Evolutionary conservation across 1,140 invertebrate species (phyloP), one percentile per base, ranked within the genome.

Genomic region (Bombus fervidus): DNA sequence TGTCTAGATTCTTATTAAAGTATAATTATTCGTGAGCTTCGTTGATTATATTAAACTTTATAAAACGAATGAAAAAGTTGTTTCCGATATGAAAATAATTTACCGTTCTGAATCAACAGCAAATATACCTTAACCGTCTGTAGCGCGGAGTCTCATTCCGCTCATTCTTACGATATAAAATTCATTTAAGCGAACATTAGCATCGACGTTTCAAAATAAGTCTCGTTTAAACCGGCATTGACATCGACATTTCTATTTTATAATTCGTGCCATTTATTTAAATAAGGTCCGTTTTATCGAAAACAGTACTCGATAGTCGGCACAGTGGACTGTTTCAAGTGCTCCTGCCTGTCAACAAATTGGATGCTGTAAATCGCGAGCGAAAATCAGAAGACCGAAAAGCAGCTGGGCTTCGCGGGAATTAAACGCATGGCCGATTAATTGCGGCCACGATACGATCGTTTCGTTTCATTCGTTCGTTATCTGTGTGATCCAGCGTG

Each of bases 401-500:
- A 62, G 31, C 72, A 83, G 59, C 73, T 68, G 72, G 53, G 12
- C 47, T 64, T 34, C 53, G 59, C 53, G 68, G 53, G 41, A 80
- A 72, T 71, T 39, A 71, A 57, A 59, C 31, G 31, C 18, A 22
- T 34, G 73, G 39, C 15, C 66, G 53, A 80, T 80, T 80, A 72
- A 85, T 73, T n/a, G 31, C 37, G 28, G 3, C 39, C 13, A 31
- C 4, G 68, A 71, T 85, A 64, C 39, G 31, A 80, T 80, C 83
- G 37, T 18, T 37, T 5, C 10, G n/a, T 62, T 64, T 2, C 12
- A 13, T 62, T 34, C 31, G 18, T 31, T 80, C 28, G 31, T 62
- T 85, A 80, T 80, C 41, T 37, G 5, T 53, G 78, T 84, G n/a
- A 79, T 84, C 64, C 9, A 41, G 18, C 57, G 31, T 5, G 43